Base-by-base conservation (phyloP, 2,797 vertebrate species). In the Microtus agrestis region DNA sequence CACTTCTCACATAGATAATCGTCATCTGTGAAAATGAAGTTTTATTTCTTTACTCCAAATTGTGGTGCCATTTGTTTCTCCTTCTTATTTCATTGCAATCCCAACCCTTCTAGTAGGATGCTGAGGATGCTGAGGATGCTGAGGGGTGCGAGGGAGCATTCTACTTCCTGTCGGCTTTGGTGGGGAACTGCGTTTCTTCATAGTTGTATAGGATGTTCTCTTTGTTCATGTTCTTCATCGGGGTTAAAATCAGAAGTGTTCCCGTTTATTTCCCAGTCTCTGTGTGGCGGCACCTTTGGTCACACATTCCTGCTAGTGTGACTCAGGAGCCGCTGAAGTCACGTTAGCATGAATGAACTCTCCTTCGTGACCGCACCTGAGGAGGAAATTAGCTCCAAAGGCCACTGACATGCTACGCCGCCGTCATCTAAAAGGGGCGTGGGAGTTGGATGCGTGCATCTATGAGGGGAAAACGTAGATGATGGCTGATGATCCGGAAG, bases 261-360 rank as follows among this genome's bases (percentile, higher is more conserved):
- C 96, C 91, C 73, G 91, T 46, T 91, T 89, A 67, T 90, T 96
- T 95, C 80, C 89, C 92, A 29, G 76, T 94, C 73, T 96, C 71
- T 73, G 46, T 80, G 54, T 40, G 80, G 51, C 51, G 86, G 73
- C 77, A 85, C 87, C 92, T 86, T 96, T 77, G 51, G 80, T 93
- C 92, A 95, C 90, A 89, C 93, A 88, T 94, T 94, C 77, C 86
- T 84, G 89, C 12, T 15, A 48, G 14, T 88, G 61, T 84, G 89
- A 96, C 87, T 96, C 96, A 89, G 15, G 2, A 13, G 40, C 89
- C 14, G 79, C 87, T 91, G 81, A 95, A 78, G 51, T 90, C 73
- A 80, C 74, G n/a, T 87, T 89, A 97, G 76, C 92, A 91, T 96
- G 94, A 97, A 94, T 96, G 94, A 96, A 92, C 76, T 15, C 87